Evolutionary conservation across 1,140 invertebrate genomes (phyloP).

Genomic region (Drosophila truncata): DNA sequence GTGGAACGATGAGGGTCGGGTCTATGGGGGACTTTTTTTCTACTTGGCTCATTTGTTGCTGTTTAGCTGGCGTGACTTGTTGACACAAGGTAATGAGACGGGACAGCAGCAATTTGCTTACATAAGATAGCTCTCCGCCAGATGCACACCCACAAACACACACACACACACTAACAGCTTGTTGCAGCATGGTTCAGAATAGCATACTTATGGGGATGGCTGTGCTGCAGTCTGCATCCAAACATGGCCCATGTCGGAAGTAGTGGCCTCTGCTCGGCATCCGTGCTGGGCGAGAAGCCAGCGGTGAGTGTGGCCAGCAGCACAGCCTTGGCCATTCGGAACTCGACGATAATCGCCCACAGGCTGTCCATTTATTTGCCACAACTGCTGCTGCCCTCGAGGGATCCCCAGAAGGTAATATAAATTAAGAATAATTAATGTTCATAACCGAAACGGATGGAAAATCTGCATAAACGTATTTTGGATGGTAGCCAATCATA

Average conservation of each 20-base stretch:
- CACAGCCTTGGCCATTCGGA: conserved; percentile 73
- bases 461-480: neutral
- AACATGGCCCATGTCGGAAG: conserved; percentile 62
- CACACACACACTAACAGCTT: conserved; percentile 8
- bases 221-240: conserved; percentile 53
- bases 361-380: conserved; percentile 74
- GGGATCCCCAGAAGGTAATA: conserved; percentile 73
- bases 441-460: neutral
- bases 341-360: conserved; percentile 78
- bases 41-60: conserved; percentile 56
- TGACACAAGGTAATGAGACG: conserved; percentile 82
- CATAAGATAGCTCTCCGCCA: conserved; percentile 59
- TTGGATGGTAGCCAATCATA: neutral
- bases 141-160: conserved; percentile 14
- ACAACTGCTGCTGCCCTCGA: conserved; percentile 65
- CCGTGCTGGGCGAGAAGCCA: conserved; percentile 46
- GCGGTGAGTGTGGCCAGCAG: conserved; percentile 62
- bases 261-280: conserved; percentile 12
- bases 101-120: conserved; percentile 74
- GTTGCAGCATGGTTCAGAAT: conserved; percentile 61
- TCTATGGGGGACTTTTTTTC: conserved; percentile 3
- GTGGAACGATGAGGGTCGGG: conserved; percentile 14
- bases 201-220: conserved; percentile 58
- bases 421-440: neutral
- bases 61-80: conserved; percentile 71